A percentile compares a stretch with the other conserved stretches of the same genome.
These are phyloP conservation scores for Romanogobio albipinnatus DNA, from an alignment of 2,113 vertebrate species.

Conservation along the genomic window DNA sequence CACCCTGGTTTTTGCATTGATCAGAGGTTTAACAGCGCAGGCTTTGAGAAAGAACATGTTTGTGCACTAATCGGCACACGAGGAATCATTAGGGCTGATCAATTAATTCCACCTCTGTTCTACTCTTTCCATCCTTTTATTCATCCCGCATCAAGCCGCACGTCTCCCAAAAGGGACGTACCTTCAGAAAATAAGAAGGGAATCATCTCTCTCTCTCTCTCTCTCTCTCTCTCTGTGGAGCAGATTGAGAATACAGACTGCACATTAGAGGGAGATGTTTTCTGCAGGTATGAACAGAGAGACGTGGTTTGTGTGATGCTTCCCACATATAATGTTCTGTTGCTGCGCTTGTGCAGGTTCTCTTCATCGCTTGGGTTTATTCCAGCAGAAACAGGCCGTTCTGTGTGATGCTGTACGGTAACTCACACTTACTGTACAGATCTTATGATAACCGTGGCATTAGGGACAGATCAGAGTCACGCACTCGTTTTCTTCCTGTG, in stretches of 20 bases:
- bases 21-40: not conserved
- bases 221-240: constrained; percentile 51
- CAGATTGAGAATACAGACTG: constrained; percentile 52
- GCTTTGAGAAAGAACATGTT: not conserved
- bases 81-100: constrained; percentile 58
- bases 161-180: constrained; percentile 62
- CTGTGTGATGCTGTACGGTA: not conserved
- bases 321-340: constrained; percentile 6
- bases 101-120: constrained; percentile 64
- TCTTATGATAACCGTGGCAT: not conserved
- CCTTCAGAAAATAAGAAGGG: constrained; percentile 28
- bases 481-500: not conserved
- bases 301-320: not conserved
- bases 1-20: not conserved
- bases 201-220: constrained; percentile 55
- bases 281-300: constrained; percentile 6
- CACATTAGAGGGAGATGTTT: constrained; percentile 48
- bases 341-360: not conserved
- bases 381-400: not conserved
- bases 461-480: too few relatives aligned
- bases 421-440: not conserved
- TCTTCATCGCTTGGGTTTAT: constrained; percentile 27
- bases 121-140: constrained; percentile 51
- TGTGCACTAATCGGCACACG: constrained; percentile 28
- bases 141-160: constrained; percentile 55